These are phyloP conservation scores for Leuciscus idus DNA, from an alignment of 2,113 vertebrate genomes.

Conservation along the genomic window DNA sequence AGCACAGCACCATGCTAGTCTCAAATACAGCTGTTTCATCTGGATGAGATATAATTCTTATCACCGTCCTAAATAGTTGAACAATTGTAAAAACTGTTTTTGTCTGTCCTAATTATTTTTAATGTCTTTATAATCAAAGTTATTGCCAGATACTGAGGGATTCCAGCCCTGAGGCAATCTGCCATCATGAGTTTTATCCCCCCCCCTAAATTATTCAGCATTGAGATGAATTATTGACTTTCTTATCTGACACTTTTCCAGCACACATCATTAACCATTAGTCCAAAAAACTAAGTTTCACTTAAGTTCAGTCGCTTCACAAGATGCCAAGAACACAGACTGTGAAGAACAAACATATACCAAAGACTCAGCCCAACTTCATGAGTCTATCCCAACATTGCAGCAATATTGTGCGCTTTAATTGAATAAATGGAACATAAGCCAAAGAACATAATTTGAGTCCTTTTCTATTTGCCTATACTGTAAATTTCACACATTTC, in stretches of 20 bases:
- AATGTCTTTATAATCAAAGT: conserved; percentile 34
- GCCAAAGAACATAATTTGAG: not conserved
- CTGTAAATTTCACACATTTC: not conserved
- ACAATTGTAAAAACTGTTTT: conserved; percentile 36
- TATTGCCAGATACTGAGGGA: not conserved
- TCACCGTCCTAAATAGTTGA: conserved; percentile 28
- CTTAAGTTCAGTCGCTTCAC: not conserved
- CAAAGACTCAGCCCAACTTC: not conserved
- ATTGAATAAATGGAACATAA: not conserved
- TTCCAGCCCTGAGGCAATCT: conserved; percentile 26
- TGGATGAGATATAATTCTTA: conserved; percentile 18
- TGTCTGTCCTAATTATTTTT: conserved; percentile 21
- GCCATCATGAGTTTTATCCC: not conserved
- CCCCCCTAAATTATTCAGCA: not conserved
- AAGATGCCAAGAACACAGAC: not conserved
- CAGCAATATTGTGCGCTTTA: not conserved
- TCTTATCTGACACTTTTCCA: conserved; percentile 29
- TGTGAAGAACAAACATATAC: not conserved
- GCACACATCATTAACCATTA: conserved; percentile 1
- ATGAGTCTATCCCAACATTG: not conserved
- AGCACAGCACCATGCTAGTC: conserved; percentile 17
- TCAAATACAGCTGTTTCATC: conserved; percentile 28
- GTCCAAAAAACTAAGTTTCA: conserved; percentile 2
- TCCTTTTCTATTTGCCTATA: not conserved
- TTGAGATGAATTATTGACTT: conserved; percentile 23